Percentiles rank a stretch among this genome's conserved stretches.
These are phyloP conservation scores for Pyralis farinalis DNA, from an alignment of 2,888 invertebrate species.

Conservation along the genomic window DNA sequence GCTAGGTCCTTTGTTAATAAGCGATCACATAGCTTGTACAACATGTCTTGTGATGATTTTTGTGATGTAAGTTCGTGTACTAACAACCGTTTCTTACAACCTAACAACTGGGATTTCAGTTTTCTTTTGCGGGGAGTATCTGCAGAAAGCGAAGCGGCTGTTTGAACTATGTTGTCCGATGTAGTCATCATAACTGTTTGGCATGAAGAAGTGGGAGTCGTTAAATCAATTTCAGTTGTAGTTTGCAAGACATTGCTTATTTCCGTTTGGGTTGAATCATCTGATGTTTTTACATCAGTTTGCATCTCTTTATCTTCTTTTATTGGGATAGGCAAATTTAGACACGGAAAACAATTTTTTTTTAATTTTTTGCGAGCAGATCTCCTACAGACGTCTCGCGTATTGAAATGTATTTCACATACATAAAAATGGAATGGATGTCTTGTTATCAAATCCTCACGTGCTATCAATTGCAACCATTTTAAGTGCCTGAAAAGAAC, in stretches of 20 bases:
- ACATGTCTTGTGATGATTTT: too few species aligned
- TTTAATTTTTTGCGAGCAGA: slow-evolving; percentile 8
- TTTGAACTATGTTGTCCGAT: slow-evolving; percentile 7
- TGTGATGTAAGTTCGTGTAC: neutral
- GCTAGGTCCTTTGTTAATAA: slow-evolving; percentile 20
- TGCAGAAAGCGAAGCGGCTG: slow-evolving; percentile 4
- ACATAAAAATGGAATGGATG: slow-evolving; percentile 1
- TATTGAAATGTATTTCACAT: slow-evolving; percentile 12
- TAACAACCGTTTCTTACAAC: slow-evolving; percentile 5
- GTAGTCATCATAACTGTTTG: slow-evolving; percentile 4
- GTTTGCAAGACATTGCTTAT: slow-evolving; percentile 3
- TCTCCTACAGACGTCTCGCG: slow-evolving; percentile 1
- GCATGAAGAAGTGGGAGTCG: slow-evolving; percentile 2
- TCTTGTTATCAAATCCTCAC: slow-evolving; percentile 10
- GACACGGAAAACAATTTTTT: slow-evolving; percentile 7
- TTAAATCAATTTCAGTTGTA: slow-evolving; percentile 5
- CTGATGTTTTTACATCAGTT: slow-evolving; percentile 3
- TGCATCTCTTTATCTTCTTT: slow-evolving; percentile 8
- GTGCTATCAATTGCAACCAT: slow-evolving; percentile 9
- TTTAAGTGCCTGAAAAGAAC: slow-evolving; percentile 8
- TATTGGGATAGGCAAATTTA: slow-evolving; percentile 5
- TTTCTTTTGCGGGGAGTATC: slow-evolving; percentile 8
- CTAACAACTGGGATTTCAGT: slow-evolving; percentile 5
- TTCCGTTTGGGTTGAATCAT: slow-evolving; percentile 6
- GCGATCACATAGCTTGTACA: too few species aligned